phyloP scores from a whole-genome alignment of 2,797 vertebrate species.

The Galaxias olidus region DNA sequence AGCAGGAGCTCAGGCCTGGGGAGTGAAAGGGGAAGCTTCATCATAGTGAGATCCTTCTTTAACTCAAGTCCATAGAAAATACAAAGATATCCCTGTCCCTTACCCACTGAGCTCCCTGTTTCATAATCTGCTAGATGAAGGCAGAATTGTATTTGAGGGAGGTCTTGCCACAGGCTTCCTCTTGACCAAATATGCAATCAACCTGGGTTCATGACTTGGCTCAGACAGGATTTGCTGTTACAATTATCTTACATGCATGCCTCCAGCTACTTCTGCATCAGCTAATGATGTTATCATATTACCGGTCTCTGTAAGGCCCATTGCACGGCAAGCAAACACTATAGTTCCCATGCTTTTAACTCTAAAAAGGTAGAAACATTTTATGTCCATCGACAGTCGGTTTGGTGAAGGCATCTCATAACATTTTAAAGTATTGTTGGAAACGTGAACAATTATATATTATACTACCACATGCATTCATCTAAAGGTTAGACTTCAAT shows the following conservation, averaged over 20 bases:
- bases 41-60: slow-evolving; percentile 15
- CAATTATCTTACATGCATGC: slow-evolving; percentile 4
- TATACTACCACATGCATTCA: no score
- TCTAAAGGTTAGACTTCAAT: no score
- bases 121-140: no score
- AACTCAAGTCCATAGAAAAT: slow-evolving; percentile 9
- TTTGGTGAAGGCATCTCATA: no score
- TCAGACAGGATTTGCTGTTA: slow-evolving; percentile 1
- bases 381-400: no score
- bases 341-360: no score
- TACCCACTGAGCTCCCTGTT: no score
- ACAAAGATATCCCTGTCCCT: no score
- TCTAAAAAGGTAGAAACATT: no score
- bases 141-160: neutral
- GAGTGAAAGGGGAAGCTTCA: slow-evolving; percentile 13
- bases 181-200: slow-evolving; percentile 1
- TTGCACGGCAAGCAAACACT: neutral
- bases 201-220: slow-evolving; percentile 6
- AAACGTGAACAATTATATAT: no score
- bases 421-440: no score
- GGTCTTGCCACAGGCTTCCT: neutral
- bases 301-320: neutral
- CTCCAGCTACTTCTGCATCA: slow-evolving; percentile 2
- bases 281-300: slow-evolving; percentile 6
- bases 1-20: slow-evolving; percentile 18